Evolutionary conservation across 2,797 vertebrate genomes (phyloP), one percentile per base, ranked within the genome.

Genomic region (Artibeus jamaicensis): DNA sequence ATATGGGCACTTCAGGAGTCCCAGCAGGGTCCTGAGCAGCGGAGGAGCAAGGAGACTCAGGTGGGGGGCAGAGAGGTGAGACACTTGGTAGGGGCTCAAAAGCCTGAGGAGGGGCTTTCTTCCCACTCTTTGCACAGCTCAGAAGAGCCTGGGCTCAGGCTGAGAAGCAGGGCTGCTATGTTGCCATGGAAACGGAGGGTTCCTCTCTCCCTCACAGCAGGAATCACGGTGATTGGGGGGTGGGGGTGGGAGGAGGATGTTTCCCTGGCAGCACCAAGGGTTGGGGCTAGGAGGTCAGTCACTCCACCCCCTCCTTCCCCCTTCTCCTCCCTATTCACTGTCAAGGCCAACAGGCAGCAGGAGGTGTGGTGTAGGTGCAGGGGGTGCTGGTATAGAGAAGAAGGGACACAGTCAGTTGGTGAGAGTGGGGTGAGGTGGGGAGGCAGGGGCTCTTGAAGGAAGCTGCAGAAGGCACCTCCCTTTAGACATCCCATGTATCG

Each of bases 171-270:
- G 97, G 96, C 97, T 98, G 97, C 97, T 96, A 89, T 18, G 97
- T 98, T 98, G 92, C 97, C 97, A 98, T 98, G 97, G 97, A 97
- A 96, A 98, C 97, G 6, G 88, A 97, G 97, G 97, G 93, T 91
- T 98, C 97, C 97, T 98, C 96, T 96, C 94, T 98, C 95, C 97
- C 96, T 97, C 97, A 96, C 97, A 98, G 97, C 97, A 97, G 97
- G 97, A 97, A 97, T 95, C 96, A 84, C 10, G 24, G 96, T 95
- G 95, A 97, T 94, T 97, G 95, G 97, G 96, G 97, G 92, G 71
- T 78, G 86, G 97, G 91, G 96, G 93, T 78, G 85, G 96, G 90
- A 96, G 73, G 87, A 96, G 85, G 94, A 97, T 42, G 97, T 96
- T 97, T 97, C 97, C 97, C 96, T 96, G 95, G 96, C 91, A 97